Conservation (phyloP, 2,113 vertebrate species). For the Myiagra hebetior region DNA sequence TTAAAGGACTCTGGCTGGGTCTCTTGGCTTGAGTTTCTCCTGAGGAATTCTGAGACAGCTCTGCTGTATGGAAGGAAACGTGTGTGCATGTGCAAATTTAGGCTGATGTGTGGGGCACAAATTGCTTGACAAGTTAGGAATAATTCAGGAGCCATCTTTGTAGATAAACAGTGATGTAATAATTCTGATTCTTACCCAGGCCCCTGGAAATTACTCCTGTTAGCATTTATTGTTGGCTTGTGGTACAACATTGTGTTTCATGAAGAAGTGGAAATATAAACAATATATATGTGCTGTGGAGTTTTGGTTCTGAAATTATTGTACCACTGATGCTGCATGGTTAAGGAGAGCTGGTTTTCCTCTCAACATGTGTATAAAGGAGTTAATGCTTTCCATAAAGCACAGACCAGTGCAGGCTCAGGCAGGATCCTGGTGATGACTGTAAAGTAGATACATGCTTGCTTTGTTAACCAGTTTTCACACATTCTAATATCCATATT, state of each 20-base stretch:
- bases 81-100: not conserved
- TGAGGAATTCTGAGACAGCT: not conserved
- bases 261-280: not conserved
- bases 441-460: constrained; percentile 16
- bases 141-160: not conserved
- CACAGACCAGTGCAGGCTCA: constrained; percentile 13
- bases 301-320: not conserved
- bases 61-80: not conserved
- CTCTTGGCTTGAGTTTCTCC: not conserved
- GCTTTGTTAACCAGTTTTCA: constrained; percentile 5
- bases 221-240: not conserved
- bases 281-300: not conserved
- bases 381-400: constrained; percentile 16
- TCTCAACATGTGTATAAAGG: not conserved
- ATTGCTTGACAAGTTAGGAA: not conserved
- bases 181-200: not conserved
- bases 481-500: not conserved
- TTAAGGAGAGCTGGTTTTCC: not conserved
- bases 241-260: not conserved
- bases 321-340: not conserved
- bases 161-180: not conserved
- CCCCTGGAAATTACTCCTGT: not conserved
- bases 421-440: constrained; percentile 11
- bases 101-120: not conserved
- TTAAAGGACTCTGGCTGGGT: not conserved